These are phyloP conservation scores for Siderastrea radians DNA, from an alignment of 92 coral and sea anemone species.

Conservation along the genomic window DNA sequence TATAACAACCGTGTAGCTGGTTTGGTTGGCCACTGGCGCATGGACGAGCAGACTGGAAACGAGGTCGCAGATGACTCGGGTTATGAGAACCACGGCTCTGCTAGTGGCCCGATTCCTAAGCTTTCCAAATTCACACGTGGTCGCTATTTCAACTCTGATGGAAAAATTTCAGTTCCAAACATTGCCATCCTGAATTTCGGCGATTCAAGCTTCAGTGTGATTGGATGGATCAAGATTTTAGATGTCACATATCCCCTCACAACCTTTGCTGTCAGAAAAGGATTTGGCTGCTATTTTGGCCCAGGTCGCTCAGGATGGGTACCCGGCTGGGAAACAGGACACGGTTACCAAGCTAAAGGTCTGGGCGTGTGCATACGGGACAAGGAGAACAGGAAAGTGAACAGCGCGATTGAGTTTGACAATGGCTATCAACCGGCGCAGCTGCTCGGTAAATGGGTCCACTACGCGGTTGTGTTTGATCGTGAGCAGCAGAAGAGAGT, in stretches of 20 bases:
- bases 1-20: conserved; percentile 27
- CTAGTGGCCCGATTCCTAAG: conserved; percentile 45
- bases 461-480: conserved; percentile 9
- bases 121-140: conserved; percentile 31
- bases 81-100: conserved; percentile 67
- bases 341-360: conserved; percentile 66
- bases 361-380: conserved; percentile 74
- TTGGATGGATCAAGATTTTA: conserved; percentile 69
- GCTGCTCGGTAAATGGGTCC: conserved; percentile 61
- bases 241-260: conserved; percentile 70
- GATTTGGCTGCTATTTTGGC: conserved; percentile 69
- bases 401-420: conserved; percentile 48
- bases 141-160: conserved; percentile 38
- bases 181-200: conserved; percentile 59
- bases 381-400: conserved; percentile 43
- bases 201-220: conserved; percentile 60
- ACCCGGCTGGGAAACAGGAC: conserved; percentile 78
- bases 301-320: conserved; percentile 51
- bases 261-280: conserved; percentile 76
- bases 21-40: conserved; percentile 75
- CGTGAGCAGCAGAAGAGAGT: conserved; percentile 21
- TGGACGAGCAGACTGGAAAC: conserved; percentile 80
- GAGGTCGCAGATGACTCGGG: conserved; percentile 77
- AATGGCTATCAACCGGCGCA: conserved; percentile 44
- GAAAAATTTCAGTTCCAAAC: conserved; percentile 49